These are phyloP conservation scores for Coregonus suidteri DNA, from an alignment of 2,797 vertebrate genomes.

Conservation along the genomic window DNA sequence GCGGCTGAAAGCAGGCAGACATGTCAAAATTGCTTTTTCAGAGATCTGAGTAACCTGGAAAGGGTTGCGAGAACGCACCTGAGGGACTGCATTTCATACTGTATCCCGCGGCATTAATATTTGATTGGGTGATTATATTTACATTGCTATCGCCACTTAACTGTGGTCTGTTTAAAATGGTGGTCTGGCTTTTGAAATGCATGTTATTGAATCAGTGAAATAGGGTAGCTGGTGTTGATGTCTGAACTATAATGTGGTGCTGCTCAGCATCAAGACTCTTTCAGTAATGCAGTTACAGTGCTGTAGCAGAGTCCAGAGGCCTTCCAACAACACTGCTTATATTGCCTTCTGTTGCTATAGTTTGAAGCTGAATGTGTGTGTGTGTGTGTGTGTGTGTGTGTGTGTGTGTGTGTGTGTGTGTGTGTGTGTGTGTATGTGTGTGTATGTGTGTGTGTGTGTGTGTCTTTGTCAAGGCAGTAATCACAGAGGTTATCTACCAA, in stretches of 20 bases:
- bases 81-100: conserved; percentile 40
- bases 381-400: too few species aligned
- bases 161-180: conserved; percentile 35
- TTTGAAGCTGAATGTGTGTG: neutral
- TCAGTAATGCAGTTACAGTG: too few species aligned
- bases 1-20: conserved; percentile 53
- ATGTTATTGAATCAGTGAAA: conserved; percentile 23
- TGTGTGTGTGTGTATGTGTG: neutral
- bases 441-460: neutral
- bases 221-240: neutral
- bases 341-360: too few species aligned
- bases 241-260: too few species aligned
- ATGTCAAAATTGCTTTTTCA: conserved; percentile 35
- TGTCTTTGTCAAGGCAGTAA: conserved; percentile 20
- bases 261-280: too few species aligned
- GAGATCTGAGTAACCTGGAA: too few species aligned
- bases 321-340: too few species aligned
- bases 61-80: too few species aligned
- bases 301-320: too few species aligned
- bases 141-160: conserved; percentile 48
- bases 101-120: conserved; percentile 52
- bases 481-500: conserved; percentile 25
- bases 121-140: conserved; percentile 52
- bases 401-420: neutral
- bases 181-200: conserved; percentile 16